Base-by-base conservation (phyloP, 2,888 invertebrate species). In the Chrysina gloriosa region DNA sequence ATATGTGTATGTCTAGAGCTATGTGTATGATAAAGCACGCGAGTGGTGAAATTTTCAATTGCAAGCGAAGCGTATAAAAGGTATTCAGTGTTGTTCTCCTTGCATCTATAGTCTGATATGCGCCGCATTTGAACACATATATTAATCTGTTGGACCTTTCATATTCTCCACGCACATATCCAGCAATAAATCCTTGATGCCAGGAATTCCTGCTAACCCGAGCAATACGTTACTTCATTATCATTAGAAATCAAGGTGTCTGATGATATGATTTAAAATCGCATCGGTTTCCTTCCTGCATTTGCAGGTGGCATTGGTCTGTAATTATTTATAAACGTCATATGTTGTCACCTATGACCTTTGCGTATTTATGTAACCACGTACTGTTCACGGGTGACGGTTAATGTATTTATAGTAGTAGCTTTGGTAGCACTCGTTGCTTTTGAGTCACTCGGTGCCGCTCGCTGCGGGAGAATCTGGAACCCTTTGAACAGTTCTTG, bases 341-440 rank as follows among this genome's bases (percentile, higher is more conserved):
- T 52, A 56, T 61, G 68, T 67, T 58, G 61, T 67, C 68, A 72
- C 72, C 73, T 72, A 58, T 71, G 68, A 73, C 73, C 72, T 71
- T 29, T 63, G 45, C 27, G 42, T 42, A 42, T 61, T 54, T 63
- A 69, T 36, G 69, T 66, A 42, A 66, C 52, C 42, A 63, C 27
- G 39, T 45, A 65, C 65, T 63, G 71, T 67, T 68, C 67, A 31
- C 66, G 69, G 66, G 63, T 67, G 70, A 70, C 71, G 69, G 65
- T 58, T 67, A 58, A 56, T 66, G 69, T 71, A 73, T 72, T 73
- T 72, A 73, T 72, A 70, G 64, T 34, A 69, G 70, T 67, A 64
- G 69, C 58, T 56, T 61, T 65, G 58, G 69, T 72, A 69, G 69
- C 70, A 63, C 54, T 67, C 45, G 45, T 56, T 19, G 56, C 63